Evolutionary conservation across 2,888 invertebrate genomes (phyloP).

Genomic region (Ecliptopera silaceata): DNA sequence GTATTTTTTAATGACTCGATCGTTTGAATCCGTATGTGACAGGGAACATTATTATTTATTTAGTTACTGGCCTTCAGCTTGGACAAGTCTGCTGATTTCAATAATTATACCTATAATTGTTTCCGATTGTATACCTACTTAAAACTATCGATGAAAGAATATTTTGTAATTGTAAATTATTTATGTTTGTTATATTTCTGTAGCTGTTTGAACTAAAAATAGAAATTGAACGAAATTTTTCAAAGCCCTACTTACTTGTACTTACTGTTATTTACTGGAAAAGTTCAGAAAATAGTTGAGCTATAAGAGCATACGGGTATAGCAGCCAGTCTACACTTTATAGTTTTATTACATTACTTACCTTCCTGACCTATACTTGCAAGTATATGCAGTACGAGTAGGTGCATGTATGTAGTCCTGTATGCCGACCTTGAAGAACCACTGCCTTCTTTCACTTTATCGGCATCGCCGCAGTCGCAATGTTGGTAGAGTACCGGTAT

Average conservation of each 20-base stretch:
- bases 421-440: slow-evolving; percentile 32
- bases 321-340: not conserved
- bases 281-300: too few relatives aligned
- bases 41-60: slow-evolving; percentile 33
- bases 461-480: slow-evolving; percentile 10
- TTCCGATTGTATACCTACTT: too few relatives aligned
- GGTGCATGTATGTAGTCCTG: slow-evolving; percentile 7
- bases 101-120: not conserved
- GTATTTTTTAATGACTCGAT: not conserved
- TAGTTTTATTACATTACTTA: not conserved
- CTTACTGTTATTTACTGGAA: too few relatives aligned
- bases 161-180: too few relatives aligned
- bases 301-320: not conserved
- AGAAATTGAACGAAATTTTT: too few relatives aligned
- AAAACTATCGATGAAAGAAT: too few relatives aligned
- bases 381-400: slow-evolving; percentile 24
- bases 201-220: too few relatives aligned
- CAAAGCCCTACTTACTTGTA: too few relatives aligned
- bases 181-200: too few relatives aligned
- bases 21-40: slow-evolving; percentile 2
- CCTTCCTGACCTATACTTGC: not conserved
- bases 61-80: slow-evolving; percentile 25
- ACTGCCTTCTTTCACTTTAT: slow-evolving; percentile 37
- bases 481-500: slow-evolving; percentile 11
- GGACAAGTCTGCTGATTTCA: slow-evolving; percentile 15